These are phyloP conservation scores for Alauda arvensis DNA, from an alignment of 2,797 vertebrate species.

Conservation along the genomic window DNA sequence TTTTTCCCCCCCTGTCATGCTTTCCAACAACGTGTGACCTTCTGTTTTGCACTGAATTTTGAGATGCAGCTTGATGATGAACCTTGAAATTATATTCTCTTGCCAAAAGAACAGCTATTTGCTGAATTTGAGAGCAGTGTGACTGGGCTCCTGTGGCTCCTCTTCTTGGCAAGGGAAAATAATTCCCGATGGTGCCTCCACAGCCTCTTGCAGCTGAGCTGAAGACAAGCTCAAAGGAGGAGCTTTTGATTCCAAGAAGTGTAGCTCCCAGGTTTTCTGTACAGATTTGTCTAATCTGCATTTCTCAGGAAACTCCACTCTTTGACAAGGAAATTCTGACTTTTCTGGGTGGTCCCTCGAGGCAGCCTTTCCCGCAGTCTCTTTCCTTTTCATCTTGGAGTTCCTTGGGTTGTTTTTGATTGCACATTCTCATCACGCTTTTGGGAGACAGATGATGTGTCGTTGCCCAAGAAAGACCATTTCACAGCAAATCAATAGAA, in stretches of 20 bases:
- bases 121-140: background rate
- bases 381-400: background rate
- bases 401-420: background rate
- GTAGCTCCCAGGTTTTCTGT: background rate
- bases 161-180: background rate
- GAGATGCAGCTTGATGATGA: background rate
- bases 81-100: background rate
- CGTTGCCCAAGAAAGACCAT: background rate
- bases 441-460: background rate
- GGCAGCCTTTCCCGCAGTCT: background rate
- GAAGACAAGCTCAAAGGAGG: background rate
- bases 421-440: background rate
- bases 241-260: background rate
- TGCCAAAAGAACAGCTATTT: background rate
- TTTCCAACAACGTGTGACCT: background rate
- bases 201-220: background rate
- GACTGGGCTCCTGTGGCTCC: background rate
- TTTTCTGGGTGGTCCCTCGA: background rate
- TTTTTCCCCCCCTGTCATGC: fast-evolving
- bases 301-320: background rate
- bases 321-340: background rate
- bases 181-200: background rate
- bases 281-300: background rate
- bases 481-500: background rate
- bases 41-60: background rate